Evolutionary conservation across 2,888 invertebrate genomes (phyloP), one percentile per base, ranked within the genome.

Genomic region (Thecophora atra): DNA sequence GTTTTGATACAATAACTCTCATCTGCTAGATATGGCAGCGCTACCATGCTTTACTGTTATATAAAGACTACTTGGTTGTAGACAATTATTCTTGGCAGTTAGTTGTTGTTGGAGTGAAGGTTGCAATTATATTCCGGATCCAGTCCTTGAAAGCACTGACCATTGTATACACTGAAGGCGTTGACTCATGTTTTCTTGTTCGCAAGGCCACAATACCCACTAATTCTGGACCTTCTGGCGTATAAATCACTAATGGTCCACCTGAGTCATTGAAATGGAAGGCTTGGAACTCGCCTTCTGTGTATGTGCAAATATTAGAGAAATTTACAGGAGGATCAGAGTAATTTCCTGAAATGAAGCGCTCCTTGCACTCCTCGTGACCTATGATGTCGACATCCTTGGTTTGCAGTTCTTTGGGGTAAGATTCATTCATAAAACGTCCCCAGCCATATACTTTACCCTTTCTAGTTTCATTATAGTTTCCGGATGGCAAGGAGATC

Each of bases 171-270:
- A 88, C 83, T 0, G 88, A 86, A 2, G 88, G 88, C 21, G 75
- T n/a, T 2, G 7, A 8, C 37, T 8, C 11, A 58, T 83, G 81
- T 15, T 71, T 74, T 11, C 74, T 1, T 37, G 80, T 79, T 28
- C 88, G 88, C 88, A 88, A 89, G 42, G 88, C 88, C 19, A 88
- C 88, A 54, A 89, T 75, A 70, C 89, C 89, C 67, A 88, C 81
- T 64, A 87, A 79, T 63, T 84, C 79, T 63, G 78, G 54, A 15
- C 76, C 73, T 19, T 76, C 68, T 0, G 63, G 26, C 8, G 19
- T 17, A 70, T 81, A 80, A 26, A 81, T 77, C 3, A 85, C 82
- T 62, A 85, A 58, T 19, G 85, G 85, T 17, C 85, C 83, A 58
- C 85, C 85, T n/a, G 68, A 68, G 26, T 68, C 68, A 17, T 28